Base-by-base conservation (phyloP, 2,797 vertebrate genomes). In the Neosilurus hyrtlii region DNA sequence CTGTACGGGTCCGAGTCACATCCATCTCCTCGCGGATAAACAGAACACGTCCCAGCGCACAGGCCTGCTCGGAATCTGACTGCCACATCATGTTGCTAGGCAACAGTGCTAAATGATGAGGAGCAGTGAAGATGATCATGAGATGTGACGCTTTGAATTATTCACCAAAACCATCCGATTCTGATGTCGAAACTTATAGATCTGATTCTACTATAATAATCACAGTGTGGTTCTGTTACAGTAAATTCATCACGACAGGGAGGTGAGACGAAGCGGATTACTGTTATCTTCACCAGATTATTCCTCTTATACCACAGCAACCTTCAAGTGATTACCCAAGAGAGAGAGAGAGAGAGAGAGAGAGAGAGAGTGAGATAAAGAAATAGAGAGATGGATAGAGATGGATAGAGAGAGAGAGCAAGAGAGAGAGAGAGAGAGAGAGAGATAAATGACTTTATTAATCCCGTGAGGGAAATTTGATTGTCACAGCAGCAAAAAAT, bases 1-100 rank as follows among this genome's bases (percentile, higher is more conserved):
- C 7, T 66, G 26, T 35, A 15, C 15, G 30, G 66, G 35, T 43
- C 37, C 35, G 18, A 43, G 35, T 51, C 43, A 0, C 37, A 14
- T 4, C 11, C 2, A n/a, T 51, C 22, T 71, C 68, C 26, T n/a
- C 43, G 12, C 68, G 0, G 68, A 71, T 51, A n/a, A 70, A n/a
- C 20, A 3, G 24, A 54, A 74, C 10, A 2, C 51, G 18, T 35
- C 52, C 51, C 16, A 49, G 71, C 15, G 10, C 9, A 11, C 10
- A 2, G 51, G 54, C 30, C 71, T 73, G 8, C 51, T 56, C 71
- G 2, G 22, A 22, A 10, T 54, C 71, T 56, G 51, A 74, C 9
- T 30, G 56, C 71, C 71, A 74, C 15, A 56, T 30, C 24, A 3
- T 18, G 71, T 56, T 56, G 71, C 71, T 74, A 74, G 71, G 71